A percentile compares a stretch with the other conserved stretches of the same genome.
These are phyloP conservation scores for Minunthozetes semirufus DNA, from an alignment of 2,888 invertebrate genomes.

Conservation along the genomic window DNA sequence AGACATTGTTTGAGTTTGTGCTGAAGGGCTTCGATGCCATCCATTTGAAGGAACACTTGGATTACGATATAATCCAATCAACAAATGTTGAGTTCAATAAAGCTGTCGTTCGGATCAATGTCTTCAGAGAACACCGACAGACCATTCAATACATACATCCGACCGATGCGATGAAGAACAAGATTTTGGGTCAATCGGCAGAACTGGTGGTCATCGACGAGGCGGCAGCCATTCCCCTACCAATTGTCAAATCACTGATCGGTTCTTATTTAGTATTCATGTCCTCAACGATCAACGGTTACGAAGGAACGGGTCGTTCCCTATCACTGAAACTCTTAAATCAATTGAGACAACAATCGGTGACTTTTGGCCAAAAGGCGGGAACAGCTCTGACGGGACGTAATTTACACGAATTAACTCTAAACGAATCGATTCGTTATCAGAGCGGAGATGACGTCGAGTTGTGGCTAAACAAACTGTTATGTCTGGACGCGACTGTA, in stretches of 20 bases:
- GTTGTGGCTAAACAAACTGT: slow-evolving; percentile 77
- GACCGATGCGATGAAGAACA: slow-evolving; percentile 66
- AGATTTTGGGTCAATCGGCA: slow-evolving; percentile 56
- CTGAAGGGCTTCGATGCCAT: slow-evolving; percentile 90
- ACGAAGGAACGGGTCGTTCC: slow-evolving; percentile 95
- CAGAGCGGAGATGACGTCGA: slow-evolving; percentile 74
- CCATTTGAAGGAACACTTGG: slow-evolving; percentile 78
- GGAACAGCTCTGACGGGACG: slow-evolving; percentile 44
- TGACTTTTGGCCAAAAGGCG: slow-evolving; percentile 47
- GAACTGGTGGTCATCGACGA: slow-evolving; percentile 95
- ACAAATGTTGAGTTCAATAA: slow-evolving; percentile 94
- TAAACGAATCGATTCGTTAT: slow-evolving; percentile 94
- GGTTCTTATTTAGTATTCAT: slow-evolving; percentile 89
- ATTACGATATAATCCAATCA: slow-evolving; percentile 88
- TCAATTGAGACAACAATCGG: slow-evolving; percentile 65
- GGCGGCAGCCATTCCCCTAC: slow-evolving; percentile 95
- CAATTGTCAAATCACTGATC: slow-evolving; percentile 77
- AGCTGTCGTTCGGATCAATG: slow-evolving; percentile 78
- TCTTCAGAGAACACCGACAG: slow-evolving; percentile 82
- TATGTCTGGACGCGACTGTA: slow-evolving; percentile 79
- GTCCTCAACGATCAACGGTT: slow-evolving; percentile 95
- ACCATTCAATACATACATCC: slow-evolving; percentile 97
- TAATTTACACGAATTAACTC: slow-evolving; percentile 55
- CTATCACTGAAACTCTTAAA: slow-evolving; percentile 88
- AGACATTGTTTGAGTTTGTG: slow-evolving; percentile 92